A percentile compares a stretch with the other conserved stretches of the same genome.
Evolutionary conservation across 1,140 invertebrate genomes (phyloP).

Genomic region (Magallana angulata): DNA sequence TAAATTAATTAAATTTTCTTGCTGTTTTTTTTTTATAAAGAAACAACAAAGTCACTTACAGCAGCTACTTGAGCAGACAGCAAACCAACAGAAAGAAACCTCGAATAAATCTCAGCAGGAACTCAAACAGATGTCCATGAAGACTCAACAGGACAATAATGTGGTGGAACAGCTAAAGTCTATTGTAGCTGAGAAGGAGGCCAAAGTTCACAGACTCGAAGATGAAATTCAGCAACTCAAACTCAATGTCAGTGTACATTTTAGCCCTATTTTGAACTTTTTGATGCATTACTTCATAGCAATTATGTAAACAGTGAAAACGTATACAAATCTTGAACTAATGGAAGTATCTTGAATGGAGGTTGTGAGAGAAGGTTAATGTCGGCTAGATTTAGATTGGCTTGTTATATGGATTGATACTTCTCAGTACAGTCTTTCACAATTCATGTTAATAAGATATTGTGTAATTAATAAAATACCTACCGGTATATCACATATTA

Average conservation of each 20-base stretch:
- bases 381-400: no score
- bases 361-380: no score
- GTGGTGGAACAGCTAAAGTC: conserved; percentile 74
- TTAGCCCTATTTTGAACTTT: no score
- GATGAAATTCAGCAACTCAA: conserved; percentile 67
- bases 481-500: not conserved
- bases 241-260: conserved; percentile 55
- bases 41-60: conserved; percentile 74
- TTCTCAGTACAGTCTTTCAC: not conserved
- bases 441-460: no score
- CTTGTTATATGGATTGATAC: no score
- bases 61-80: conserved; percentile 68
- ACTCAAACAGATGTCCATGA: conserved; percentile 65
- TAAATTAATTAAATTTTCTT: no score
- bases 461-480: no score
- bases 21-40: conserved; percentile 57
- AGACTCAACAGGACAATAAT: conserved; percentile 75
- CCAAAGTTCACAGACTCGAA: conserved; percentile 71
- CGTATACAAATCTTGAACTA: no score
- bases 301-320: no score
- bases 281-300: no score
- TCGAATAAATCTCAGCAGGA: conserved; percentile 60
- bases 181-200: conserved; percentile 74
- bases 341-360: no score
- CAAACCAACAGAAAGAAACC: conserved; percentile 60